phyloP scores from a whole-genome alignment of 2,797 vertebrate species.

The Lindbergichthys nudifrons region DNA sequence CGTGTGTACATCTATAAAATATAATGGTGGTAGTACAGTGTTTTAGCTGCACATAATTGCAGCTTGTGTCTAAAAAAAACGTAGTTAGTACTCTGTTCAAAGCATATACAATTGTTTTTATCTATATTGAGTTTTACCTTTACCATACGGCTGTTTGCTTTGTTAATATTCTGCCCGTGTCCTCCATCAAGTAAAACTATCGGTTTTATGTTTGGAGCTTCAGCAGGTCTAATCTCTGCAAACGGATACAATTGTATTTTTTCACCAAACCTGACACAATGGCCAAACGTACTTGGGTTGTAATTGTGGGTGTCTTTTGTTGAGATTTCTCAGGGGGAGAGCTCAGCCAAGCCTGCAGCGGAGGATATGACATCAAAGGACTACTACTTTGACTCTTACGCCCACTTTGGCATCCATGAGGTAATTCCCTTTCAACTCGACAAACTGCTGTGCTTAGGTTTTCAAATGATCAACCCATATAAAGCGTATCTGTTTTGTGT shows the following conservation, averaged over 20 bases:
- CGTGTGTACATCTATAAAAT: no score
- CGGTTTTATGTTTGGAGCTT: no score
- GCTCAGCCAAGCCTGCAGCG: constrained; percentile 89
- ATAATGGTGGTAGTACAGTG: no score
- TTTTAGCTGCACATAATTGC: no score
- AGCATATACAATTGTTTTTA: no score
- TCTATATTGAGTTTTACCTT: no score
- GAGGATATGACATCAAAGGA: constrained; percentile 98
- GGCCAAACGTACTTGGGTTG: neutral
- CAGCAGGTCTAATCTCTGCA: no score
- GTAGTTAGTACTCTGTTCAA: no score
- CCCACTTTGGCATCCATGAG: constrained; percentile 96
- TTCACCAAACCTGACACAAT: neutral
- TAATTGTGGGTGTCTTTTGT: constrained; percentile 49
- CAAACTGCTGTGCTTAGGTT: neutral
- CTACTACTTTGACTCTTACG: constrained; percentile 96
- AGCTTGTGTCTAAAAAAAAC: no score
- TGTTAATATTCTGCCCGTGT: no score
- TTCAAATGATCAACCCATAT: rapidly evolving
- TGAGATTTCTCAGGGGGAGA: constrained; percentile 92
- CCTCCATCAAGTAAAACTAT: no score
- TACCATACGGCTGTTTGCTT: no score
- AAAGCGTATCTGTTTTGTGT: neutral
- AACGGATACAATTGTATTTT: neutral
- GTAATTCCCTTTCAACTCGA: constrained; percentile 64